Conservation (phyloP, 2,888 invertebrate species). For the Trachelus tabidus region DNA sequence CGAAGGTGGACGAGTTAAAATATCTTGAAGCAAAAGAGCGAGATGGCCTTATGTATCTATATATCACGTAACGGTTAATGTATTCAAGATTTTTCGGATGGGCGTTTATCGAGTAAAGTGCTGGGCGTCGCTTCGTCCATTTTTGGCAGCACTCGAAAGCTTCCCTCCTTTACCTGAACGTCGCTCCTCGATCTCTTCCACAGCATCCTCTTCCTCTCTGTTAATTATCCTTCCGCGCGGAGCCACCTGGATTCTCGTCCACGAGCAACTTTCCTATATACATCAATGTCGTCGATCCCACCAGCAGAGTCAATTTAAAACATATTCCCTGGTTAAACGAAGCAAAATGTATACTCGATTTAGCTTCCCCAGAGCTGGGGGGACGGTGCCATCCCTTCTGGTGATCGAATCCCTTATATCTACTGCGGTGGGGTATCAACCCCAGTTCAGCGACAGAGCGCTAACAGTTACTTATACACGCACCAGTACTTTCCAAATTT, state of each 20-base stretch:
- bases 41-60: constrained; percentile 10
- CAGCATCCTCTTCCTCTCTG: not conserved
- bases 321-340: constrained; percentile 63
- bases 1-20: constrained; percentile 26
- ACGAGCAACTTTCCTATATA: not conserved
- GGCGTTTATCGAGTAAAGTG: constrained; percentile 54
- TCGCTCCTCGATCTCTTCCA: not conserved
- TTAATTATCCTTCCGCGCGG: not conserved
- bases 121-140: constrained; percentile 42
- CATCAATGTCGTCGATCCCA: constrained; percentile 27
- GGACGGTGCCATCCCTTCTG: constrained; percentile 27
- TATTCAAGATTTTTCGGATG: constrained; percentile 51
- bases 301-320: constrained; percentile 57
- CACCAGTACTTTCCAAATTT: not conserved
- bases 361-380: constrained; percentile 35
- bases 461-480: constrained; percentile 54
- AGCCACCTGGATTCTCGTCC: not conserved
- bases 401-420: constrained; percentile 31
- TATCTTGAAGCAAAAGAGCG: not conserved
- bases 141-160: constrained; percentile 30
- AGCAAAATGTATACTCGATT: constrained; percentile 63
- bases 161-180: not conserved
- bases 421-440: constrained; percentile 34
- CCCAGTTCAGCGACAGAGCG: constrained; percentile 50
- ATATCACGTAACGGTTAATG: constrained; percentile 37